A percentile compares a stretch with the other conserved stretches of the same genome.
Evolutionary conservation across 2,888 invertebrate genomes (phyloP).

Genomic region (Lithophane socia): DNA sequence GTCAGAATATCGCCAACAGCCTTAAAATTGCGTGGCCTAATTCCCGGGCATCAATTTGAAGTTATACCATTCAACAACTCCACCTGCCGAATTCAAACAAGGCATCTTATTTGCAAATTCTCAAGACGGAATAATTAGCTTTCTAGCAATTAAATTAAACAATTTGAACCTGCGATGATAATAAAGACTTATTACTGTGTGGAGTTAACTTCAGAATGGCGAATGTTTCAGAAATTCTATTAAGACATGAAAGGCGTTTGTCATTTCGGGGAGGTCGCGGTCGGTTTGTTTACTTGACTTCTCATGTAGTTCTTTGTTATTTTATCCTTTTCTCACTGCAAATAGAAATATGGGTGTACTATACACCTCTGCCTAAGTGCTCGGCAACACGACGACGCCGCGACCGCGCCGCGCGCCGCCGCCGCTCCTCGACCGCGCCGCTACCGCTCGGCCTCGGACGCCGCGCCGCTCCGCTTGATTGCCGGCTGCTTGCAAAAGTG

Average conservation of each 20-base stretch:
- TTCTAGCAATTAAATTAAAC: constrained; percentile 68
- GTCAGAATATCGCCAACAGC: background rate
- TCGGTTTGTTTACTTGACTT: constrained; percentile 17
- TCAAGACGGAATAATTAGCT: constrained; percentile 69
- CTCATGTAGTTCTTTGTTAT: background rate
- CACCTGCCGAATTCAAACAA: constrained; percentile 57
- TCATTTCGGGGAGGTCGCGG: constrained; percentile 1
- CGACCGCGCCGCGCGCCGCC: too few species aligned
- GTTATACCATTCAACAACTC: constrained; percentile 55
- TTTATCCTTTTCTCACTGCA: background rate
- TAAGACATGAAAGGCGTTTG: constrained; percentile 21
- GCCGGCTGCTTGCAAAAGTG: too few species aligned
- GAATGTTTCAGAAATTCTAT: constrained; percentile 51
- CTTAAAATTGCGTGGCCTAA: constrained; percentile 37
- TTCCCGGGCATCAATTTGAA: constrained; percentile 48
- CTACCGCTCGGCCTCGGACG: too few species aligned
- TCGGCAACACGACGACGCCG: too few species aligned
- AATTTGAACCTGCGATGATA: constrained; percentile 64
- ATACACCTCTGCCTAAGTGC: too few species aligned
- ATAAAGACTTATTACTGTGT: constrained; percentile 62
- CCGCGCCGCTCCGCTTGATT: too few species aligned
- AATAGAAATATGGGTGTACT: too few species aligned
- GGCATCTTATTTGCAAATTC: constrained; percentile 61
- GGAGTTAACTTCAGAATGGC: constrained; percentile 42
- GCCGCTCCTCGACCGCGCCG: too few species aligned